Base-by-base conservation (phyloP, 2,797 vertebrate species). In the Micrastur ruficollis region DNA sequence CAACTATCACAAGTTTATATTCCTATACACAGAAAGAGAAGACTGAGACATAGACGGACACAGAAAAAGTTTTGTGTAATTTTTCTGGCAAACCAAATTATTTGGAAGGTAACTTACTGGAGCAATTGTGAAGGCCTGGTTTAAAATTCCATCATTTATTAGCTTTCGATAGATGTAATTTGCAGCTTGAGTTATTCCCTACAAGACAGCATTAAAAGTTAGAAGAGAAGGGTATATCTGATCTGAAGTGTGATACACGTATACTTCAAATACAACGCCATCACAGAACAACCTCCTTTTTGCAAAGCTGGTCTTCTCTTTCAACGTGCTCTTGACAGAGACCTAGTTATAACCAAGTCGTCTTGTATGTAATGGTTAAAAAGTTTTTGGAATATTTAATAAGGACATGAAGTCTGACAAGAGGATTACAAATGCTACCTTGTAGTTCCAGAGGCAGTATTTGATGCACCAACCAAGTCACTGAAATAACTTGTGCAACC, bases 131-230 rank as follows among this genome's bases (percentile, higher is more conserved):
- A 99, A 99, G 2, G 99, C 99, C 96, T 99, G 99, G 97, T 98
- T 99, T 97, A 99, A 97, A 96, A 99, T 99, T 49, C 99, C 99
- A 6, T 99, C 99, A 1, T 98, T 98, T 56, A 99, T 81, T 14
- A 99, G 98, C 81, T 98, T 99, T 94, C 90, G 98, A 96, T 99
- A 99, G 93, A 99, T 98, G 44, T 99, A 99, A 88, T 91, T 97
- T 9, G 99, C 99, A 6, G 99, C 99, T 72, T 99, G 99, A 89
- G 98, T 98, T 47, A 99, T 99, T 38, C 99, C 99, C 99, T 99
- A 88, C 32, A 75, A 97, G 90, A 94, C 72, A 98, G 12, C 42
- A 88, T 31, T 11, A 49, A 4, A 66, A 42, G 70, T 91, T 70
- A 96, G 81, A 75, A 59, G n/a, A 96, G 81, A 75, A 59, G n/a